These are phyloP conservation scores for Cosmorhoe ocellata DNA, from an alignment of 2,888 invertebrate species.

Conservation along the genomic window DNA sequence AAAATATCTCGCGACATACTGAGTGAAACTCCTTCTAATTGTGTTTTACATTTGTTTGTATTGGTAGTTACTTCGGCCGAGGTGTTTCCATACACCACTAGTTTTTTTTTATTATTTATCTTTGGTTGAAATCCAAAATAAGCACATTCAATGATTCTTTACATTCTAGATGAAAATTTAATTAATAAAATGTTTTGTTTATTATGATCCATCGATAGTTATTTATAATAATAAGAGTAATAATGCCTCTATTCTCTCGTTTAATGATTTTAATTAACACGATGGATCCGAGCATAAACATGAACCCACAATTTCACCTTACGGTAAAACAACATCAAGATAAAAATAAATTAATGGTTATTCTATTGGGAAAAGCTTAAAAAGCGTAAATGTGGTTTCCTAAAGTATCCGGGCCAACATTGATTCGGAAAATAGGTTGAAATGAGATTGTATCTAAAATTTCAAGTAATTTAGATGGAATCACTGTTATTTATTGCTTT, in stretches of 20 bases:
- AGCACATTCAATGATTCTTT: no score
- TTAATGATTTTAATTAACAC: not conserved
- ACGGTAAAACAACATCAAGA: conserved; percentile 38
- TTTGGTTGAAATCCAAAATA: no score
- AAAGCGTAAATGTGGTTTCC: conserved; percentile 27
- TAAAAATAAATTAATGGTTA: conserved; percentile 47
- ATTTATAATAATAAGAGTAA: no score
- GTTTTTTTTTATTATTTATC: no score
- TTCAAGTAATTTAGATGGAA: conserved; percentile 33
- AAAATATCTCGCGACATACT: conserved; percentile 14
- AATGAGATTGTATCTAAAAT: conserved; percentile 31
- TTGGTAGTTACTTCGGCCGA: no score
- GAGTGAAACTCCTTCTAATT: not conserved
- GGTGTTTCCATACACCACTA: no score
- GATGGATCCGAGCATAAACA: not conserved
- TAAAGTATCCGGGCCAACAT: conserved; percentile 24
- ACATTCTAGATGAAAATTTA: no score
- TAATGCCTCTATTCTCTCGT: not conserved
- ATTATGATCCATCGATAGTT: no score
- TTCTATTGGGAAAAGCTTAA: conserved; percentile 50
- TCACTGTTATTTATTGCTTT: conserved; percentile 32
- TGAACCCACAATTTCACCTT: conserved; percentile 32
- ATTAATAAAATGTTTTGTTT: no score
- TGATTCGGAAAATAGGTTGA: conserved; percentile 32
- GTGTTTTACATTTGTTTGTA: not conserved